These are phyloP conservation scores for Ispidina picta DNA, from an alignment of 2,797 vertebrate genomes.

Conservation along the genomic window DNA sequence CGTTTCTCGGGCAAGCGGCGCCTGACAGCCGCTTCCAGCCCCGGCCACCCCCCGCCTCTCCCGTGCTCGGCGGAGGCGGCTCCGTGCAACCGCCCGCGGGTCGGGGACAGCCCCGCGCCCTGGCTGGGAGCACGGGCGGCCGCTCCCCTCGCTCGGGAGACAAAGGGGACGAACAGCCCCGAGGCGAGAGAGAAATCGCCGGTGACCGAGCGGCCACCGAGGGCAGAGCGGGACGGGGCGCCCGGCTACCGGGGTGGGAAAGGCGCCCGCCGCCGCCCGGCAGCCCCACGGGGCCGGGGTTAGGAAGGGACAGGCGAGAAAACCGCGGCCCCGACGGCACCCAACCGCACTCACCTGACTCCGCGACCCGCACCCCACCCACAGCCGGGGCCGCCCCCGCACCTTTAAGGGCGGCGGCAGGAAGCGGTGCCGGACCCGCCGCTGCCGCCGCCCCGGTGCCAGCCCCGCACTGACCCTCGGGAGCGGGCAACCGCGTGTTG, in stretches of 20 bases:
- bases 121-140: neutral
- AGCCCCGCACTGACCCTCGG: slow-evolving; percentile 72
- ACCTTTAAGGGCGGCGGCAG: slow-evolving; percentile 71
- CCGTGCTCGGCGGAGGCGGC: neutral
- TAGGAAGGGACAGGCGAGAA: neutral
- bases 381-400: slow-evolving; percentile 35
- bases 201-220: neutral
- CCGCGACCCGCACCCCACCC: slow-evolving; percentile 21
- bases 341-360: slow-evolving; percentile 48
- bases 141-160: neutral
- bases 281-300: neutral
- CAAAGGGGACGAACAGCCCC: neutral
- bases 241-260: neutral
- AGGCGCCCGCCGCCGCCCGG: neutral
- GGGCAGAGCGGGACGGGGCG: neutral
- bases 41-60: neutral
- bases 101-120: neutral
- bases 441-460: slow-evolving; percentile 38
- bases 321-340: slow-evolving; percentile 21
- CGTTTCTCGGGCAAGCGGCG: neutral
- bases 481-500: neutral
- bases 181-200: neutral
- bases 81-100: neutral
- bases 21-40: neutral
- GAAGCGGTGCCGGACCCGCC: slow-evolving; percentile 46